Conservation (phyloP, 2,888 invertebrate species). For the Melangyna quadrimaculata region DNA sequence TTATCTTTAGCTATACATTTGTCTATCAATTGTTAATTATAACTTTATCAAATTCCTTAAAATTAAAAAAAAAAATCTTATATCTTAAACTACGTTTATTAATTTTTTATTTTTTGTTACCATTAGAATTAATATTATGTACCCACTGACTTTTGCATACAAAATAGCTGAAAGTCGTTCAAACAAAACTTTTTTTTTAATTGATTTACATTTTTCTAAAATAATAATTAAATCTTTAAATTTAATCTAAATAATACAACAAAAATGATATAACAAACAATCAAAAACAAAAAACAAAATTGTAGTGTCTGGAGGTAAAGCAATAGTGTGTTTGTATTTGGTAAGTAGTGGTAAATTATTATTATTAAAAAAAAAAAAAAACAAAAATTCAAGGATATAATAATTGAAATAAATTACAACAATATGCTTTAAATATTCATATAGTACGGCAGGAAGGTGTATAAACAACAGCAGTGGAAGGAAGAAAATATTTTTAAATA, state of each 20-base stretch:
- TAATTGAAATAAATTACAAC: slow-evolving; percentile 30
- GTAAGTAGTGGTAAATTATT: slow-evolving; percentile 1
- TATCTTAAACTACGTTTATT: too few relatives aligned
- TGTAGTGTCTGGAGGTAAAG: slow-evolving; percentile 2
- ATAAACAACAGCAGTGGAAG: slow-evolving; percentile 68
- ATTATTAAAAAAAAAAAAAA: slow-evolving; percentile 5
- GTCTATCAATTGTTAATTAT: too few relatives aligned
- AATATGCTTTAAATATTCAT: slow-evolving; percentile 33
- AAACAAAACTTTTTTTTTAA: background rate
- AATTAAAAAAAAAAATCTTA: too few relatives aligned
- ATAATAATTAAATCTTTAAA: background rate
- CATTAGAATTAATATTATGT: background rate
- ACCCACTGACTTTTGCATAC: background rate
- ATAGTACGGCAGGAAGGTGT: slow-evolving; percentile 59
- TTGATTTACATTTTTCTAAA: background rate
- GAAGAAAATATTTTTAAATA: slow-evolving; percentile 34
- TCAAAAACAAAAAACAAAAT: background rate
- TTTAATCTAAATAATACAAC: background rate
- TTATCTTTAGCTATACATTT: too few relatives aligned
- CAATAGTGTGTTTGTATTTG: slow-evolving; percentile 2
- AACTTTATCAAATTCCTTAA: too few relatives aligned
- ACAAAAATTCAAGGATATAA: background rate
- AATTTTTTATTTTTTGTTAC: too few relatives aligned
- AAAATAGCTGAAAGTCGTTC: background rate
- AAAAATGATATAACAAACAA: too few relatives aligned